These are phyloP conservation scores for Pseudorhiza aurosa DNA, from an alignment of 30 jellyfish, hydroid and myxozoan genomes.

Conservation along the genomic window DNA sequence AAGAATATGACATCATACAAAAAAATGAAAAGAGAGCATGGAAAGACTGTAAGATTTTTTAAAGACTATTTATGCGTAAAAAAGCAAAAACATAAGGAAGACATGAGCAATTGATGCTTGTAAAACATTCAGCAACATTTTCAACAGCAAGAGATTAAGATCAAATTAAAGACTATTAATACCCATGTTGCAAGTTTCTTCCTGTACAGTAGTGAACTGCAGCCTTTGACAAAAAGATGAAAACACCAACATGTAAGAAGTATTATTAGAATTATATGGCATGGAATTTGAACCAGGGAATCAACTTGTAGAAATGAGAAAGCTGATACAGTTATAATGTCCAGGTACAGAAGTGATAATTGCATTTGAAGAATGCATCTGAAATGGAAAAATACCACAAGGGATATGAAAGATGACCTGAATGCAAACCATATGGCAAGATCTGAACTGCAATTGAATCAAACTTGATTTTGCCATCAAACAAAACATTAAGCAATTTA, in stretches of 20 bases:
- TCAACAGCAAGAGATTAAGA: constrained; percentile 29
- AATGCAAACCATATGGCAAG: no score
- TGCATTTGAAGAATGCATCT: constrained; percentile 9
- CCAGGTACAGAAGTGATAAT: constrained; percentile 26
- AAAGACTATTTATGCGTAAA: constrained; percentile 2
- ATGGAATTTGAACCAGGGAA: constrained; percentile 29
- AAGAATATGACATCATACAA: constrained; percentile 35
- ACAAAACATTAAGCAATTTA: no score
- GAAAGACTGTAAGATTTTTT: constrained; percentile 30
- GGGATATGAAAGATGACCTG: constrained; percentile 20
- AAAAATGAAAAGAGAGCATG: constrained; percentile 42
- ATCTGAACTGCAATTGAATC: no score
- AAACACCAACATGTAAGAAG: constrained; percentile 18
- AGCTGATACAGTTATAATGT: constrained; percentile 18
- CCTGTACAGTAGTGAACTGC: constrained; percentile 3
- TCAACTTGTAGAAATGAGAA: constrained; percentile 7
- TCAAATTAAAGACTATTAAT: constrained; percentile 15
- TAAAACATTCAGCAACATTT: constrained; percentile 11
- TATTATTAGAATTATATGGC: constrained; percentile 10
- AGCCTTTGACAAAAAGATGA: constrained; percentile 10
- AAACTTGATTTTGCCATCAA: no score
- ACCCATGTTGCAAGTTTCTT: constrained; percentile 25
- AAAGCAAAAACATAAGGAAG: constrained; percentile 12
- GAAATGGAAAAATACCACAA: constrained; percentile 20
- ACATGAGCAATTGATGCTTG: constrained; percentile 9